A percentile compares a stretch with the other conserved stretches of the same genome.
phyloP scores from a whole-genome alignment of 2,113 vertebrate species.

The Tachysurus vachellii region DNA sequence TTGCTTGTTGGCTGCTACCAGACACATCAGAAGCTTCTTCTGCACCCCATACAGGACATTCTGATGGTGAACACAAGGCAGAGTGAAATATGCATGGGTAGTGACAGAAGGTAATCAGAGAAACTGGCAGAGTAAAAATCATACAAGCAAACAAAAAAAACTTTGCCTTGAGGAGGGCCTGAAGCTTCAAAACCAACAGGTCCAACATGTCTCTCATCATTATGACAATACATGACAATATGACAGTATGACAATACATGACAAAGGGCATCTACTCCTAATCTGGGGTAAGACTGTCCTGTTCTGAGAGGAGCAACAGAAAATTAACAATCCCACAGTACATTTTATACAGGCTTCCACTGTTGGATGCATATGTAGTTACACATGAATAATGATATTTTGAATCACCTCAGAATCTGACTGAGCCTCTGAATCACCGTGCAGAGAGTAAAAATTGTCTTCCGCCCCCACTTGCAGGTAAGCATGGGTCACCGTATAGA shows the following conservation, averaged over 20 bases:
- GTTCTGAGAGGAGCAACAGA: not conserved
- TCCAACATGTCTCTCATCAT: not conserved
- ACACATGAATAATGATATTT: not conserved
- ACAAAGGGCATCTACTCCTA: not conserved
- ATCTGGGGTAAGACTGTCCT: not conserved
- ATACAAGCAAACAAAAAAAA: not conserved
- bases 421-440: not conserved
- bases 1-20: not conserved
- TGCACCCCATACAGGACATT: not conserved
- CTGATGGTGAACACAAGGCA: not conserved
- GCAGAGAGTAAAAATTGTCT: not conserved
- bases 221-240: not conserved
- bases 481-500: not conserved
- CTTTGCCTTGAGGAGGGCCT: not conserved
- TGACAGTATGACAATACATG: not conserved
- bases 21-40: not conserved
- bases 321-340: not conserved
- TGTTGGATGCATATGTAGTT: not conserved
- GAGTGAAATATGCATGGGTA: not conserved
- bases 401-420: not conserved
- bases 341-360: not conserved
- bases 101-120: not conserved
- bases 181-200: not conserved
- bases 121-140: not conserved
- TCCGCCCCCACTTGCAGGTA: not conserved